These are phyloP conservation scores for Sebastes matsubarae DNA, from an alignment of 2,797 vertebrate genomes.

Conservation along the genomic window DNA sequence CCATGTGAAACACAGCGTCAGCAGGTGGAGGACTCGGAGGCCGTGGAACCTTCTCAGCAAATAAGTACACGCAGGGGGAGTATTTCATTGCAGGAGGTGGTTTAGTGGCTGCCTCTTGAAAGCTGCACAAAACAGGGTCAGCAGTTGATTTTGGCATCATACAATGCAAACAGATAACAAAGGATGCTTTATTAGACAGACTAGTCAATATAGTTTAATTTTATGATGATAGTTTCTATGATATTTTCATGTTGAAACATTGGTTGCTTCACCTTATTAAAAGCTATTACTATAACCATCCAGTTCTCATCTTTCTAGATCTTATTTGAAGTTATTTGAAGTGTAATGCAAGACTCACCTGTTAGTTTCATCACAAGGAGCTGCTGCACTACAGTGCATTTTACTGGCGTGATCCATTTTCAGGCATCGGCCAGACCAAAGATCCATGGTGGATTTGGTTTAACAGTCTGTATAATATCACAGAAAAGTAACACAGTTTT, in stretches of 20 bases:
- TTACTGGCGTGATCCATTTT: background rate
- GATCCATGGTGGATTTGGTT: background rate
- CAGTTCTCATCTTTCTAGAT: background rate
- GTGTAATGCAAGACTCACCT: background rate
- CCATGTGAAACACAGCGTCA: background rate
- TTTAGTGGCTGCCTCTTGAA: too few species aligned
- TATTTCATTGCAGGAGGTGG: too few species aligned
- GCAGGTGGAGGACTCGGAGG: background rate
- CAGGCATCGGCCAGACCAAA: background rate
- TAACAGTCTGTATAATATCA: background rate
- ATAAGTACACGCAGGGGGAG: too few species aligned
- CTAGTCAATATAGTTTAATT: too few species aligned
- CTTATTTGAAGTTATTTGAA: background rate
- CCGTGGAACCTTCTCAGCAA: background rate
- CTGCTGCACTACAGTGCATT: background rate
- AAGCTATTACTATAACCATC: background rate
- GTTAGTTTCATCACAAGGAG: background rate
- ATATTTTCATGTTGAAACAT: background rate
- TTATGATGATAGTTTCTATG: background rate
- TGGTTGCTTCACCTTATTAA: background rate
- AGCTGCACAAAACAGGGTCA: too few species aligned
- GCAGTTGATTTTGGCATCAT: too few species aligned
- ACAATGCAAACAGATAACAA: too few species aligned
- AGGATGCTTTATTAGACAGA: too few species aligned
- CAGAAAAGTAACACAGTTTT: too few species aligned